Conservation (phyloP, 2,113 vertebrate species). For the Aptenodytes patagonicus region DNA sequence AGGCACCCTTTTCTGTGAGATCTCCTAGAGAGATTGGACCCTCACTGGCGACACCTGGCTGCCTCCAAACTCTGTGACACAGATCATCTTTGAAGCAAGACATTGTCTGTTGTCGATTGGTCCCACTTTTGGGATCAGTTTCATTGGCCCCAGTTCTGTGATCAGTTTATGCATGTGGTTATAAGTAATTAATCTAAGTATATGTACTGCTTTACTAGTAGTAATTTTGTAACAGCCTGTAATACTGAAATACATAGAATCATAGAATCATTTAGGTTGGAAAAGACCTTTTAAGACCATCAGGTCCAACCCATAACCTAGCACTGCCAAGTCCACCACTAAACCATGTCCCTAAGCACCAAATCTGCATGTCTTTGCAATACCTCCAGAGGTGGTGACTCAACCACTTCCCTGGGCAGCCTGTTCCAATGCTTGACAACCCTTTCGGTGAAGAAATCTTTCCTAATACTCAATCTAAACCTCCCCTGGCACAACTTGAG, state of each 20-base stretch:
- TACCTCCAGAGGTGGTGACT: too few relatives aligned
- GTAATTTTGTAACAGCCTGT: background rate
- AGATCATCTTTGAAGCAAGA: background rate
- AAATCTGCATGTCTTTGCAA: too few relatives aligned
- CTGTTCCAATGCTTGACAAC: too few relatives aligned
- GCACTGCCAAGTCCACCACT: too few relatives aligned
- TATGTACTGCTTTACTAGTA: background rate
- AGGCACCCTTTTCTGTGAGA: background rate
- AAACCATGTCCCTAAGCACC: too few relatives aligned
- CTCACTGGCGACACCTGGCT: background rate
- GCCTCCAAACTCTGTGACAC: background rate
- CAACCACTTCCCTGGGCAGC: too few relatives aligned
- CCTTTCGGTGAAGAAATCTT: too few relatives aligned
- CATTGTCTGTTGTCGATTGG: fast-evolving
- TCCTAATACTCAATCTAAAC: too few relatives aligned
- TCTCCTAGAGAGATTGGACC: background rate
- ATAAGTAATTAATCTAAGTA: background rate
- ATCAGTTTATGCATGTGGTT: background rate
- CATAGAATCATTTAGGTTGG: too few relatives aligned
- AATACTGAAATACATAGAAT: background rate
- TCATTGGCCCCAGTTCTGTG: background rate
- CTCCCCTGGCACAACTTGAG: too few relatives aligned
- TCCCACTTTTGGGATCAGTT: background rate
- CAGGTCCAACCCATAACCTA: too few relatives aligned
- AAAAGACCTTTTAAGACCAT: too few relatives aligned